Evolutionary conservation across 1,140 invertebrate species (phyloP).

Genomic region (Carposina sasakii): DNA sequence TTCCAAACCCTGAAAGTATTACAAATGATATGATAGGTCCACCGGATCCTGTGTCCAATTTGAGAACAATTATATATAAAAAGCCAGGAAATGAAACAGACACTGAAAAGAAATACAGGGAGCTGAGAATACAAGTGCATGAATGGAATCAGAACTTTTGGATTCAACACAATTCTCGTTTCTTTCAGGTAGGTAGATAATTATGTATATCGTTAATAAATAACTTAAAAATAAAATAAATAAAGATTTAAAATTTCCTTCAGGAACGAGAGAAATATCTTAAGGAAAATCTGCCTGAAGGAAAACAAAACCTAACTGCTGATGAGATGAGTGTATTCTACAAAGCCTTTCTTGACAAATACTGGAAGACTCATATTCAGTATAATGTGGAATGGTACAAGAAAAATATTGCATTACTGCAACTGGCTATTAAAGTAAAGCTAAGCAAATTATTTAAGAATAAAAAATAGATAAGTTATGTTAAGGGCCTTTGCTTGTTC

Average conservation of each 20-base stretch:
- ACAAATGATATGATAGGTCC: slow-evolving; percentile 79
- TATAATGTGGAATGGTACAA: slow-evolving; percentile 86
- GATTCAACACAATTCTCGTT: slow-evolving; percentile 82
- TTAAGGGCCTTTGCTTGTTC: too few species aligned
- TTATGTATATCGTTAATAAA: slow-evolving; percentile 7
- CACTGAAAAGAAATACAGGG: slow-evolving; percentile 77
- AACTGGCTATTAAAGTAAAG: slow-evolving; percentile 74
- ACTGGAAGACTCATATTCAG: slow-evolving; percentile 79
- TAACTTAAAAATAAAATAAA: too few species aligned
- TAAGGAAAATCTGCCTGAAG: slow-evolving; percentile 67
- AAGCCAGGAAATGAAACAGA: slow-evolving; percentile 76
- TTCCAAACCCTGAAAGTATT: slow-evolving; percentile 55
- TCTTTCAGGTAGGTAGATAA: slow-evolving; percentile 66
- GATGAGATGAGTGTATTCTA: slow-evolving; percentile 92
- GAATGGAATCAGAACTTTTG: slow-evolving; percentile 89
- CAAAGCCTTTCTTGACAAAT: slow-evolving; percentile 84
- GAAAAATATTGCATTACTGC: slow-evolving; percentile 78
- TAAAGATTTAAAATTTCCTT: too few species aligned
- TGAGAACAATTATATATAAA: slow-evolving; percentile 80
- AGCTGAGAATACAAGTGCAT: slow-evolving; percentile 78
- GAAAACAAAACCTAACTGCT: slow-evolving; percentile 74
- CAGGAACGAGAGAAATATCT: slow-evolving; percentile 80
- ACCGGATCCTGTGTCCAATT: slow-evolving; percentile 84
- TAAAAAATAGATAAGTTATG: slow-evolving; percentile 40
- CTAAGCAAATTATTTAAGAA: slow-evolving; percentile 66